Percentiles rank a stretch among this genome's conserved stretches.
phyloP scores from a whole-genome alignment of 1,140 invertebrate genomes.

The Drosophila lini region DNA sequence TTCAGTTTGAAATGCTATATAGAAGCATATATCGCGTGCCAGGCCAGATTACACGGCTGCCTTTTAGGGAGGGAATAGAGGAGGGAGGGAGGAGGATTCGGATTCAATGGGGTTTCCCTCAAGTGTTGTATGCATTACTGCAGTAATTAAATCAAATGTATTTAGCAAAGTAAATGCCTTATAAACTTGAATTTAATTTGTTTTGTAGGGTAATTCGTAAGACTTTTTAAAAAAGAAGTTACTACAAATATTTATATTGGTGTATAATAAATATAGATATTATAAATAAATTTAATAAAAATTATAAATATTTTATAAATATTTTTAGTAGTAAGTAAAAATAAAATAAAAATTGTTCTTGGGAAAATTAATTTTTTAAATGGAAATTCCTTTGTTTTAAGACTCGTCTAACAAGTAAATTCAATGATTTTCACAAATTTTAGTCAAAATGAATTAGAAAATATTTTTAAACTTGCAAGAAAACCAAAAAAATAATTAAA shows the following conservation, averaged over 20 bases:
- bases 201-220: not conserved
- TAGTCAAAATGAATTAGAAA: not conserved
- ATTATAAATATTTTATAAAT: no score
- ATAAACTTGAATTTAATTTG: not conserved
- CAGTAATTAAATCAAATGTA: slow-evolving; percentile 8
- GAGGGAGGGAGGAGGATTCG: not conserved
- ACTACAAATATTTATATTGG: not conserved
- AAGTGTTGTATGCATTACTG: not conserved
- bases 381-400: not conserved
- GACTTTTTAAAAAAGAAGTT: not conserved
- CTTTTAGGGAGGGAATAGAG: not conserved
- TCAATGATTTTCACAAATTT: not conserved
- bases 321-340: not conserved
- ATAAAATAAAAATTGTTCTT: no score
- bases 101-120: not conserved
- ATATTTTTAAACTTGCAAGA: no score
- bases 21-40: slow-evolving; percentile 8
- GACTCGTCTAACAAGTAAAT: not conserved
- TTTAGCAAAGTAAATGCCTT: not conserved
- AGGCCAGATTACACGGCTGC: not conserved
- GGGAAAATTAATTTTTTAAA: no score
- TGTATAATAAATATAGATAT: no score
- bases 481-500: no score
- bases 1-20: not conserved
- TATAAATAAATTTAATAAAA: no score